Evolutionary conservation across 2,113 vertebrate species (phyloP), one percentile per base, ranked within the genome.

Genomic region (Euleptes europaea): DNA sequence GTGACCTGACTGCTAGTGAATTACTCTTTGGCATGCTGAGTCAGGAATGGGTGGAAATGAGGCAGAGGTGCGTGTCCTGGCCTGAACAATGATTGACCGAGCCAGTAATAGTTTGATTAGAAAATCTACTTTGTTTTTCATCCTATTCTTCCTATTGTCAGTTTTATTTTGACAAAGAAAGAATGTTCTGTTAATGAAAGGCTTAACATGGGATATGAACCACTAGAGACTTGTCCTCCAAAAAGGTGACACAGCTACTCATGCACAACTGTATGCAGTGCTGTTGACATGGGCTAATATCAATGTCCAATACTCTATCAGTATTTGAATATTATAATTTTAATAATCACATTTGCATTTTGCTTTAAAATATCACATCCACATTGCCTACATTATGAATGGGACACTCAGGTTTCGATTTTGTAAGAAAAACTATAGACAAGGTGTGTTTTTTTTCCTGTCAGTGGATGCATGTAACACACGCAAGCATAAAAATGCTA

Each of bases 21-120:
- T 89, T 66, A 66, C 70, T 31, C 63, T 86, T 82, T 91, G 91
- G 87, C 77, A 91, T 91, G 88, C 40, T 42, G 93, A 91, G 89
- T 85, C 44, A 85, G 60, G 86, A 89, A 91, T 65, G 60, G 73
- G 54, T 74, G 60, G 0, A 63, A 78, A 28, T 6, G 80, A 95
- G 94, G 88, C 88, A 90, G 75, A 89, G 89, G 82, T 85, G 73
- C 80, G 89, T 89, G 92, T 84, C 91, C 90, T 66, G 54, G 86
- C 91, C 90, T 75, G 70, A 73, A 54, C 4, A 86, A 88, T 89
- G 88, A 88, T 88, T 69, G 6, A 70, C 66, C 81, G 86, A 72
- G 31, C 31, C 4, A 1, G 60, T 12, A 89, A 93, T 90, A 89
- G 80, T 87, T n/a, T 70, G 80, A 6, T 40, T 28, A 65, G 42